A percentile compares a stretch with the other conserved stretches of the same genome.
phyloP scores from a whole-genome alignment of 2,888 invertebrate species.

The Calameuta idolon region DNA sequence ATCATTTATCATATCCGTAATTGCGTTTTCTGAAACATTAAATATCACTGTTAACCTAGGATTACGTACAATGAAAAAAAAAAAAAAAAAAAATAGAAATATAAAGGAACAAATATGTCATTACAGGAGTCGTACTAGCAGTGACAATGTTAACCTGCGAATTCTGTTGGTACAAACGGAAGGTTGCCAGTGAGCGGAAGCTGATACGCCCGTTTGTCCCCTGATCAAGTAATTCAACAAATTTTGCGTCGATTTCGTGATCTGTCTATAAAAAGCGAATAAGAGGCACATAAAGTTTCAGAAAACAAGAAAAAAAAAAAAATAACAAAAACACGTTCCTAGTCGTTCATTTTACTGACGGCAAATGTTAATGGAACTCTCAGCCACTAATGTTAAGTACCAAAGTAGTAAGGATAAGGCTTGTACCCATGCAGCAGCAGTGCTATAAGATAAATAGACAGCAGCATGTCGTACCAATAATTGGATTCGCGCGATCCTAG shows the following conservation, averaged over 20 bases:
- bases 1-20: neutral
- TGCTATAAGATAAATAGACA: constrained; percentile 2
- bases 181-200: constrained; percentile 64
- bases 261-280: neutral
- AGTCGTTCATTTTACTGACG: neutral
- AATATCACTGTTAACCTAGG: neutral
- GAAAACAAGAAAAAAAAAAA: neutral
- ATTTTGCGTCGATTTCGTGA: neutral
- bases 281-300: neutral
- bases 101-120: constrained; percentile 12
- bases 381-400: neutral
- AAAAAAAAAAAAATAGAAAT: neutral
- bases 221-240: constrained; percentile 34
- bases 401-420: neutral
- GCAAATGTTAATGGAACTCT: neutral
- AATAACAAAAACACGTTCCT: neutral
- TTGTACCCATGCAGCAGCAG: neutral
- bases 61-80: neutral
- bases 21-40: neutral
- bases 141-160: constrained; percentile 68
- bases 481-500: neutral
- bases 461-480: neutral
- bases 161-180: constrained; percentile 65
- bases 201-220: constrained; percentile 70
- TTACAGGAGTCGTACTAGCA: constrained; percentile 69